Conservation (phyloP, 2,113 vertebrate genomes). For the Antennarius striatus region DNA sequence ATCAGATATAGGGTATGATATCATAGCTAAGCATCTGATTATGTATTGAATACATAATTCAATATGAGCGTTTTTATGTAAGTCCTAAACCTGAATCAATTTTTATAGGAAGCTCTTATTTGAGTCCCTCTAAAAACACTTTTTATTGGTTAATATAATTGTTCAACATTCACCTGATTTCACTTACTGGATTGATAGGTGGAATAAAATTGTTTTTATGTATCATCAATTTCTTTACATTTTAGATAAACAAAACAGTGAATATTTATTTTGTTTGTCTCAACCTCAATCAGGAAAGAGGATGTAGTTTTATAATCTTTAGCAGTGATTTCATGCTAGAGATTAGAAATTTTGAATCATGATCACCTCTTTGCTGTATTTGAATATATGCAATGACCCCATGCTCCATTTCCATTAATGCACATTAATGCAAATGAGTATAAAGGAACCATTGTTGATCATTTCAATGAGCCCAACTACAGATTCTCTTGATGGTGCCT, state of each 20-base stretch:
- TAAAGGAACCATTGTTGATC: no score
- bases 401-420: no score
- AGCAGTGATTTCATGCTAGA: no score
- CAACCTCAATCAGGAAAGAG: background rate
- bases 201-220: background rate
- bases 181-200: no score
- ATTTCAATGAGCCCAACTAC: no score
- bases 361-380: no score
- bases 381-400: no score
- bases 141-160: background rate
- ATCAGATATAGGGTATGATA: slow-evolving; percentile 44
- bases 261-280: background rate
- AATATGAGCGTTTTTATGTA: slow-evolving; percentile 21
- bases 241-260: background rate
- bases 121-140: background rate
- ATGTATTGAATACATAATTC: slow-evolving; percentile 32
- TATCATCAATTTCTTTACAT: background rate
- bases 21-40: slow-evolving; percentile 40
- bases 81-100: slow-evolving; percentile 1
- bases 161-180: background rate
- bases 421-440: no score
- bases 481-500: no score
- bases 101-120: slow-evolving; percentile 12
- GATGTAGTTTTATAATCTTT: no score
- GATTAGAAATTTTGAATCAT: no score